Conservation (phyloP, 2,888 invertebrate species). For the Lithophane semibrunnea region DNA sequence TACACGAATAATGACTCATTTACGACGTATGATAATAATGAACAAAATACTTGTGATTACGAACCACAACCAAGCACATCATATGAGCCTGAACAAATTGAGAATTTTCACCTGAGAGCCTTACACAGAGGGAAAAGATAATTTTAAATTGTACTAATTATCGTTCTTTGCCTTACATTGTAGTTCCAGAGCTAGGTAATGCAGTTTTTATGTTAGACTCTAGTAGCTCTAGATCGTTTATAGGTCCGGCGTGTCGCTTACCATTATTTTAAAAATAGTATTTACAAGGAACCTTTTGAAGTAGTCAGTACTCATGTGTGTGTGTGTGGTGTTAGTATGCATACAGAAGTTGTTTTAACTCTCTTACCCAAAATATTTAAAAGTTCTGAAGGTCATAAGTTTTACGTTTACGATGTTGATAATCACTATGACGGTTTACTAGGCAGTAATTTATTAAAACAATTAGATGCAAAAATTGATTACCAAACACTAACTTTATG, state of each 20-base stretch:
- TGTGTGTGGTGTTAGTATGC: too few relatives aligned
- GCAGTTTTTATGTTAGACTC: conserved; percentile 1
- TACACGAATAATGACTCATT: background rate
- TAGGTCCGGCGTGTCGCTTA: background rate
- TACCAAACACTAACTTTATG: too few relatives aligned
- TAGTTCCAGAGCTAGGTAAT: background rate
- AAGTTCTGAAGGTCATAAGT: background rate
- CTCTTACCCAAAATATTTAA: background rate
- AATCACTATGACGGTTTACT: background rate
- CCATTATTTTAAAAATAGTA: background rate
- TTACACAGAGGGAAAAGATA: background rate
- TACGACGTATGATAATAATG: too few relatives aligned
- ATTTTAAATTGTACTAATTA: background rate
- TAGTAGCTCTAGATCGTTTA: background rate
- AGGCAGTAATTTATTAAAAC: background rate
- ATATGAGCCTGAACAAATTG: too few relatives aligned
- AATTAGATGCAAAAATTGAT: background rate
- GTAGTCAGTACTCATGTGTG: background rate
- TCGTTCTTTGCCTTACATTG: background rate
- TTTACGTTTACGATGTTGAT: background rate
- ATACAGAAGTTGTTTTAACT: background rate
- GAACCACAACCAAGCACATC: background rate
- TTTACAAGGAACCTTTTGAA: background rate
- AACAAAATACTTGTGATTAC: too few relatives aligned
- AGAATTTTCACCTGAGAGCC: background rate